These are phyloP conservation scores for Macropus fuliginosus DNA, from an alignment of 2,797 vertebrate genomes.

Conservation along the genomic window DNA sequence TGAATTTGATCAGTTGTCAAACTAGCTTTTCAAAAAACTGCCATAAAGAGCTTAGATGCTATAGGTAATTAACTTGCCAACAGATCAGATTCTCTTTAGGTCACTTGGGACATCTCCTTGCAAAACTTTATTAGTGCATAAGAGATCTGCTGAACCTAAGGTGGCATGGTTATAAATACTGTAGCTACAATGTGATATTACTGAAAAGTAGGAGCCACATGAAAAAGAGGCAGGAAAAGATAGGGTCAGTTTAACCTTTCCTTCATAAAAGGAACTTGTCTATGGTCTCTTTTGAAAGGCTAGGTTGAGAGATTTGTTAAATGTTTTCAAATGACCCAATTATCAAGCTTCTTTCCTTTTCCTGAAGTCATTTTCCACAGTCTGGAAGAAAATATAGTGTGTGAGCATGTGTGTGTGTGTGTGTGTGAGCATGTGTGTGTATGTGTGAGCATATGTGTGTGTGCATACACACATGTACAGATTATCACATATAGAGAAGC, in stretches of 20 bases:
- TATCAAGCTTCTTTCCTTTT: neutral
- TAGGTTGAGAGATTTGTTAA: neutral
- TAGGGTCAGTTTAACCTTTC: neutral
- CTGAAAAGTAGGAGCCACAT: neutral
- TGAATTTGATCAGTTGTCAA: slow-evolving; percentile 1
- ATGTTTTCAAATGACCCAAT: slow-evolving; percentile 8
- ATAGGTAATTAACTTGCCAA: neutral
- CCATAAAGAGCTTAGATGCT: neutral
- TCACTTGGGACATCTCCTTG: neutral
- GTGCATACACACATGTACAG: neutral
- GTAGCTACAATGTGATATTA: neutral
- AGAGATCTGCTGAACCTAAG: neutral
- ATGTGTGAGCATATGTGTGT: too few relatives aligned
- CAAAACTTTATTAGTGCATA: neutral
- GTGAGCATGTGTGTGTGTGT: neutral
- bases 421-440: neutral
- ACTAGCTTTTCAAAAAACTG: neutral
- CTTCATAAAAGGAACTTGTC: neutral
- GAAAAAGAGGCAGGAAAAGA: neutral
- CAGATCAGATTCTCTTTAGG: neutral
- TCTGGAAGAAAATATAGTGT: neutral
- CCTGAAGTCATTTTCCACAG: neutral
- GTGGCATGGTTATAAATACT: neutral
- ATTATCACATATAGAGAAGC: neutral
- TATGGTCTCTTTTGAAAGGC: neutral